A percentile compares a stretch with the other conserved stretches of the same genome.
phyloP scores from a whole-genome alignment of 2,113 vertebrate genomes.

The Amblyopsis rosae region DNA sequence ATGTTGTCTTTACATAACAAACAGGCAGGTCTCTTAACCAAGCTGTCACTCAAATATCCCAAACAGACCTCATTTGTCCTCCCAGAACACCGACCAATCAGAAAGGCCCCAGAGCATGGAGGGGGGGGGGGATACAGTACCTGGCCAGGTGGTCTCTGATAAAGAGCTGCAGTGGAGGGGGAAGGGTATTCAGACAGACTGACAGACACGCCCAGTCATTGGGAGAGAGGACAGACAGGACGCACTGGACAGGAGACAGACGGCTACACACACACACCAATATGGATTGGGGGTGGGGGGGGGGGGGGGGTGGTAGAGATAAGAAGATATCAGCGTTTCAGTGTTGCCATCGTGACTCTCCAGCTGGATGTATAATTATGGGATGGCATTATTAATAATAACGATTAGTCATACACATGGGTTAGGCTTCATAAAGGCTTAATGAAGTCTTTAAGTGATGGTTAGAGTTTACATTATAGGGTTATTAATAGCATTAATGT shows the following conservation, averaged over 20 bases:
- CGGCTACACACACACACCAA: conserved; percentile 79
- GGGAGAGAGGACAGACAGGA: conserved; percentile 99
- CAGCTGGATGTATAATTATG: too few species aligned
- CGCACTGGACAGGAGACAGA: conserved; percentile 98
- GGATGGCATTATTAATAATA: too few species aligned
- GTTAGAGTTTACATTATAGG: too few species aligned
- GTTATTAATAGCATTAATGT: too few species aligned
- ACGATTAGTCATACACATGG: too few species aligned
- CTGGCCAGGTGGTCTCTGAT: conserved; percentile 99
- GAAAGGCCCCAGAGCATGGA: conserved; percentile 64
- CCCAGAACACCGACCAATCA: conserved; percentile 40
- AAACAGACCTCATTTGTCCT: conserved; percentile 26
- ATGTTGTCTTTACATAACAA: background rate
- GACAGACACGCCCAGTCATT: conserved; percentile 98
- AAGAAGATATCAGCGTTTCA: conserved; percentile 14
- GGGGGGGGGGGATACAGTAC: conserved; percentile 83
- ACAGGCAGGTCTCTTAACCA: background rate
- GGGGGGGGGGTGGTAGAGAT: background rate
- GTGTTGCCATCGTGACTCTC: background rate
- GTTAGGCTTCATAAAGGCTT: too few species aligned
- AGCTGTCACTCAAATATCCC: conserved; percentile 10
- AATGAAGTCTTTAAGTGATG: too few species aligned
- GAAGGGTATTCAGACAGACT: conserved; percentile 98
- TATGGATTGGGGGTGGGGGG: conserved; percentile 8
- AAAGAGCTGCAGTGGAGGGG: conserved; percentile 99